These are phyloP conservation scores for Lacanobia oleracea DNA, from an alignment of 2,888 invertebrate species.

Conservation along the genomic window DNA sequence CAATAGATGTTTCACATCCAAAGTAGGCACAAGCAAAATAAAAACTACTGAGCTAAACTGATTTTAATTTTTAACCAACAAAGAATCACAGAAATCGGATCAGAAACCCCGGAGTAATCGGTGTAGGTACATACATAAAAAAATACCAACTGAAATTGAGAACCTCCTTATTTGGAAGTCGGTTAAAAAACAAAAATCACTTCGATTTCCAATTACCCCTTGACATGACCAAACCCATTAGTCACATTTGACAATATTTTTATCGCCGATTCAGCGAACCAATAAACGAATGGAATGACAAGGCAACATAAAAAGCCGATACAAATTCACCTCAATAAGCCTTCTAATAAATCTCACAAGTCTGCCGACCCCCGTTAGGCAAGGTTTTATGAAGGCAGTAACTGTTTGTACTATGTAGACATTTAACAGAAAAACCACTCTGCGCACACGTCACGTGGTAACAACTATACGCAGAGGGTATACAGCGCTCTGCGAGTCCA, in stretches of 20 bases:
- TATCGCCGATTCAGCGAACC: constrained; percentile 32
- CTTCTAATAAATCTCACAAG: constrained; percentile 63
- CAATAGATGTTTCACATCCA: too few species aligned
- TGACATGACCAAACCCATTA: constrained; percentile 6
- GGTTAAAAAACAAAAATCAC: neutral
- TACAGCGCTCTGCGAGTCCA: too few species aligned
- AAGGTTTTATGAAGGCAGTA: constrained; percentile 69
- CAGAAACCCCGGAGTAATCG: too few species aligned
- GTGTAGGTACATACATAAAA: too few species aligned
- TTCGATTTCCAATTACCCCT: neutral
- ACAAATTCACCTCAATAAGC: constrained; percentile 66
- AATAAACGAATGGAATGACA: constrained; percentile 56
- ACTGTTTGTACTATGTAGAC: constrained; percentile 47
- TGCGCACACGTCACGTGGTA: neutral
- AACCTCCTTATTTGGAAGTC: too few species aligned
- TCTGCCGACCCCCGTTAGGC: constrained; percentile 53
- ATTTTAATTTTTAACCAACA: too few species aligned
- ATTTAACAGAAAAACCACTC: constrained; percentile 25
- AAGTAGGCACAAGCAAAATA: too few species aligned
- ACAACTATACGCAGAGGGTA: too few species aligned
- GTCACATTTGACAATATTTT: constrained; percentile 36
- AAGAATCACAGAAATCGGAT: too few species aligned
- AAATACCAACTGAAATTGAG: too few species aligned
- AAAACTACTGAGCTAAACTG: too few species aligned
- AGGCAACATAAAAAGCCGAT: constrained; percentile 50